Evolutionary conservation across 37 sponge, comb jelly and placozoan genomes (phyloP).

Genomic region (Spongilla lacustris): DNA sequence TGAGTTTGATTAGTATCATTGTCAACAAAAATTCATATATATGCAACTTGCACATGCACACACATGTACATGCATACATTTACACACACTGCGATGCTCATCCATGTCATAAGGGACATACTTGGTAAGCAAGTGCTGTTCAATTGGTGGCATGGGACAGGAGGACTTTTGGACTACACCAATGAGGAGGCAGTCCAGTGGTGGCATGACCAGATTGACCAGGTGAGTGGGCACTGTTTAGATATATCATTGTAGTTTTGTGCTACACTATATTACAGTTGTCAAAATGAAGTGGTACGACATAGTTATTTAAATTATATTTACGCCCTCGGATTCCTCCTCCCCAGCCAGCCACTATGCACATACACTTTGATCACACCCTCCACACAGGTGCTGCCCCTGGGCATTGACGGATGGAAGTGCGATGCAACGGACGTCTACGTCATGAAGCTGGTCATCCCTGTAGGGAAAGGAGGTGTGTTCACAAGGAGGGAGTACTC

Average conservation of each 20-base stretch:
- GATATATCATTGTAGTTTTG: background rate
- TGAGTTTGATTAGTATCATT: too few relatives aligned
- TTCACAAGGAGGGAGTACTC: slow-evolving; percentile 72
- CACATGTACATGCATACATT: background rate
- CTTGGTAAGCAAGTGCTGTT: slow-evolving; percentile 61
- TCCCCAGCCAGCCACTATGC: too few relatives aligned
- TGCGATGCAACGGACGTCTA: slow-evolving; percentile 91
- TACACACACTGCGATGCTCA: background rate
- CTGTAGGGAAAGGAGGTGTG: slow-evolving; percentile 55
- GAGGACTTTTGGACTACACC: slow-evolving; percentile 86
- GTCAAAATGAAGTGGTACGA: too few relatives aligned
- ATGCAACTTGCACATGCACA: background rate
- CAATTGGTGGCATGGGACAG: slow-evolving; percentile 89
- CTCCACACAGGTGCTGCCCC: slow-evolving; percentile 38
- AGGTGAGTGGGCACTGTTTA: slow-evolving; percentile 27
- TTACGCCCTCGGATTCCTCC: too few relatives aligned
- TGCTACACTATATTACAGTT: background rate
- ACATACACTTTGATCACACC: too few relatives aligned
- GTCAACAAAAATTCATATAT: too few relatives aligned
- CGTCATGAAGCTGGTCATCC: slow-evolving; percentile 51
- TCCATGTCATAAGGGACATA: slow-evolving; percentile 45
- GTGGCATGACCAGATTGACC: slow-evolving; percentile 86
- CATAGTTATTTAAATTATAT: too few relatives aligned
- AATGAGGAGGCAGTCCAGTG: slow-evolving; percentile 74
- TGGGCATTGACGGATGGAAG: slow-evolving; percentile 89